phyloP scores from a whole-genome alignment of 2,113 vertebrate genomes.

The Herpailurus yagouaroundi region DNA sequence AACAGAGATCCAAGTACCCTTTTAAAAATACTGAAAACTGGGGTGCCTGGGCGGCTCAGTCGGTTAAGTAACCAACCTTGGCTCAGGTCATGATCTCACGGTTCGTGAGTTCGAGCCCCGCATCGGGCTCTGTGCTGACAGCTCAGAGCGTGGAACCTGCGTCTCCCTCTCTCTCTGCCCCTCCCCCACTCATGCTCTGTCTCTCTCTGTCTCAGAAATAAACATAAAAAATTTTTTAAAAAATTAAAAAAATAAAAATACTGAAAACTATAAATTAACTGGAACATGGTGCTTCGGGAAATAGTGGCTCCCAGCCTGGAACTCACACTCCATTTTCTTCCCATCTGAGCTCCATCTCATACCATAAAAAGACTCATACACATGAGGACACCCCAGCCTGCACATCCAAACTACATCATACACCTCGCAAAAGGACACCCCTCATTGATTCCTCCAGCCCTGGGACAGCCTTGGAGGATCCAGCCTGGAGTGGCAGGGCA shows the following conservation, averaged over 20 bases:
- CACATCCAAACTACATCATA: background rate
- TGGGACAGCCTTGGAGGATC: background rate
- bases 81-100: too few species aligned
- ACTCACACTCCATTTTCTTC: background rate
- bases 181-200: too few species aligned
- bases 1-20: background rate
- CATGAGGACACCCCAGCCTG: background rate
- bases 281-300: background rate
- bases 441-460: background rate
- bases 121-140: too few species aligned
- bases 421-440: background rate
- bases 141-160: too few species aligned
- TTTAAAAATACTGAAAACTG: background rate
- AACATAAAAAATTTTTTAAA: too few species aligned
- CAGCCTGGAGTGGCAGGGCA: background rate
- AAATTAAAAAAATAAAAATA: background rate
- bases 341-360: background rate
- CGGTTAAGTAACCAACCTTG: too few species aligned
- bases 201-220: too few species aligned
- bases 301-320: background rate
- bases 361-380: background rate
- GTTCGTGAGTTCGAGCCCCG: too few species aligned
- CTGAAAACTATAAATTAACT: background rate
- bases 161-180: too few species aligned
- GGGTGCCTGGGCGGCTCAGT: too few species aligned